Percentiles rank a stretch among this genome's conserved stretches.
phyloP scores from a whole-genome alignment of 2,888 invertebrate genomes.

The Vannuccia rotundouncinata region DNA sequence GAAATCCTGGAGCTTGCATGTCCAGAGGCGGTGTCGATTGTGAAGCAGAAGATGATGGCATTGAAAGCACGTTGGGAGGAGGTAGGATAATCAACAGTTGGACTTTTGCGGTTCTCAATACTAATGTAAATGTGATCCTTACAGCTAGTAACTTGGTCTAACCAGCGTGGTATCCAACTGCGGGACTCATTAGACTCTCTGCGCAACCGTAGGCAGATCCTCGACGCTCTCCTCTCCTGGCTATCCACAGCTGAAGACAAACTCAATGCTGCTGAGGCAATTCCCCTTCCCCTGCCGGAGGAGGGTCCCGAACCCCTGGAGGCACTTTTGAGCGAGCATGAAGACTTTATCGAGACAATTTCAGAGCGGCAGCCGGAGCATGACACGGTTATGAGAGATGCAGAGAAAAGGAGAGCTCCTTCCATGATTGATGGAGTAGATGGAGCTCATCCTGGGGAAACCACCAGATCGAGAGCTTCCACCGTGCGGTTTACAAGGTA shows the following conservation, averaged over 20 bases:
- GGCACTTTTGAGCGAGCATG: conserved; percentile 56
- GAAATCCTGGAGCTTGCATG: conserved; percentile 82
- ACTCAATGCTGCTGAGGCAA: conserved; percentile 71
- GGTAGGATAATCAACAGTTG: too few relatives aligned
- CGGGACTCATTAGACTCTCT: conserved; percentile 72
- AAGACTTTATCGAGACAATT: conserved; percentile 85
- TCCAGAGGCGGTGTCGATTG: conserved; percentile 88
- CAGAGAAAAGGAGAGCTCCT: neutral
- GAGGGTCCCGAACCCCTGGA: conserved; percentile 69
- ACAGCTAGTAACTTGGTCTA: conserved; percentile 43
- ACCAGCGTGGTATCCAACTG: conserved; percentile 75
- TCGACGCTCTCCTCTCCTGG: conserved; percentile 91
- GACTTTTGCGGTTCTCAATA: too few relatives aligned
- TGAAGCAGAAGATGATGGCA: conserved; percentile 95
- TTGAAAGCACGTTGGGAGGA: conserved; percentile 80
- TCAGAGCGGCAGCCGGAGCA: conserved; percentile 77
- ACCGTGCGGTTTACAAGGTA: neutral
- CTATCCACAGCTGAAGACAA: conserved; percentile 78
- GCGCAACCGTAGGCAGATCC: conserved; percentile 74
- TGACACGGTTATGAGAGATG: neutral
- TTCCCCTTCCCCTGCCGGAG: conserved; percentile 71
- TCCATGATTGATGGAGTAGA: neutral
- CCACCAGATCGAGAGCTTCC: neutral
- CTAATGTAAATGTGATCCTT: neutral
- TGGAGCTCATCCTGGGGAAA: too few relatives aligned